Evolutionary conservation across 1,140 invertebrate species (phyloP).

Genomic region (Micrasema minimum): DNA sequence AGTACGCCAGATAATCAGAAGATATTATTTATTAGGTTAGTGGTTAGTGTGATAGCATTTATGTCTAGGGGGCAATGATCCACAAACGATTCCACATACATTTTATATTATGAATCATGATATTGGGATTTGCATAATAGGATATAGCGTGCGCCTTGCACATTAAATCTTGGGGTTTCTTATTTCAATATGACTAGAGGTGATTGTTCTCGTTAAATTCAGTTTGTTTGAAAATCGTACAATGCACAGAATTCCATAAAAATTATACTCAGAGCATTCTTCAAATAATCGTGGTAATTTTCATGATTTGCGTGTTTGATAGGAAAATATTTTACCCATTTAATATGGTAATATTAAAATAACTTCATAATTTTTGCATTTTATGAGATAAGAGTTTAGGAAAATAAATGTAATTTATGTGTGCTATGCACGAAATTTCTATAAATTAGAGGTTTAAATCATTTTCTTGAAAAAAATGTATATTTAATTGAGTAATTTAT

Average conservation of each 20-base stretch:
- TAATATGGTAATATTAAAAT: too few relatives aligned
- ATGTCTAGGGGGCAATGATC: constrained; percentile 26
- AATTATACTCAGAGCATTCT: not conserved
- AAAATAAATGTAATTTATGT: too few relatives aligned
- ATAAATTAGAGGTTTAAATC: too few relatives aligned
- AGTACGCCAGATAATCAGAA: too few relatives aligned
- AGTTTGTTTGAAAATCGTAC: not conserved
- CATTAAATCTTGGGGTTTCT: not conserved
- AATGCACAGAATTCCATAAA: not conserved
- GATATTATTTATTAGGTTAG: too few relatives aligned
- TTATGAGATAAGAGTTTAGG: too few relatives aligned
- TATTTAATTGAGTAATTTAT: too few relatives aligned
- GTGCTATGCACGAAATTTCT: too few relatives aligned
- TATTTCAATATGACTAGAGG: not conserved
- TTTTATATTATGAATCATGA: constrained; percentile 21
- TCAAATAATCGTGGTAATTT: not conserved
- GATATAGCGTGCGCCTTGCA: not conserved
- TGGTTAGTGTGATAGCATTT: constrained; percentile 24
- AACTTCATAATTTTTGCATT: too few relatives aligned
- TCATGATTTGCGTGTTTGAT: not conserved
- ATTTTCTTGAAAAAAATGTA: too few relatives aligned
- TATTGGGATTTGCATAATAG: constrained; percentile 8
- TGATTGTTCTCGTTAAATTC: constrained; percentile 21
- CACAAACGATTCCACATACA: constrained; percentile 4
- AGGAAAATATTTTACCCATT: too few relatives aligned